Percentiles rank a stretch among this genome's conserved stretches.
phyloP scores from a whole-genome alignment of 2,888 invertebrate genomes.

The Trichopria drosophilae region DNA sequence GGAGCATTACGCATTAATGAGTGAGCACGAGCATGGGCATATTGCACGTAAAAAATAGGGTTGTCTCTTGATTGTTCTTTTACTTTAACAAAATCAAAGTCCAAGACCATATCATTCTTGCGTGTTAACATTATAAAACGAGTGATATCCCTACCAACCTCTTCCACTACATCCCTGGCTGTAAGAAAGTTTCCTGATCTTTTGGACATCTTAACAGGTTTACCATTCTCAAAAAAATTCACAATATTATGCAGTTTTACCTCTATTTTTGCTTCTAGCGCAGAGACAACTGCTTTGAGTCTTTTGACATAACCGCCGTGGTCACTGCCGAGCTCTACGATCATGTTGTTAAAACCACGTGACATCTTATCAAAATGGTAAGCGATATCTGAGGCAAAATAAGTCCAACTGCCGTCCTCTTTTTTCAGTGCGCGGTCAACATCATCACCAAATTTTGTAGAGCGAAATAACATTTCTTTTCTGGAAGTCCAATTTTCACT shows the following conservation, averaged over 20 bases:
- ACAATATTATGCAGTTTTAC: constrained; percentile 22
- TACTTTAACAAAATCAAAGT: constrained; percentile 24
- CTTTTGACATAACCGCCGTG: constrained; percentile 25
- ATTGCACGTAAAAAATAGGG: constrained; percentile 26
- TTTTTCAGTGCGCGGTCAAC: constrained; percentile 18
- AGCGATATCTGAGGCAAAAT: constrained; percentile 24
- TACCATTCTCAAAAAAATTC: constrained; percentile 23
- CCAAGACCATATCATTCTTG: constrained; percentile 22
- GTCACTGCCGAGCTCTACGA: constrained; percentile 20
- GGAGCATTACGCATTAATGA: constrained; percentile 20
- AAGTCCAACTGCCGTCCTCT: constrained; percentile 25
- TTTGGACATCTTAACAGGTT: constrained; percentile 26
- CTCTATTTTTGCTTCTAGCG: constrained; percentile 21
- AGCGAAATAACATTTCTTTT: constrained; percentile 19
- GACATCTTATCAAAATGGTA: constrained; percentile 21
- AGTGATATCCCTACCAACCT: constrained; percentile 22
- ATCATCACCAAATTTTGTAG: constrained; percentile 25
- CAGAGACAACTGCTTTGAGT: constrained; percentile 21
- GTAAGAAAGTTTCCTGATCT: constrained; percentile 20
- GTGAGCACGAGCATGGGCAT: constrained; percentile 23
- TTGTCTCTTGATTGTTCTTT: constrained; percentile 26
- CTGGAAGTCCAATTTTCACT: constrained; percentile 21
- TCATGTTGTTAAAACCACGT: constrained; percentile 20
- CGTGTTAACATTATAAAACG: constrained; percentile 25
- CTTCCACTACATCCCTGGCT: constrained; percentile 18